Base-by-base conservation (phyloP, 53 echinoderm and acorn worm genomes). In the Zoroaster sp. region DNA sequence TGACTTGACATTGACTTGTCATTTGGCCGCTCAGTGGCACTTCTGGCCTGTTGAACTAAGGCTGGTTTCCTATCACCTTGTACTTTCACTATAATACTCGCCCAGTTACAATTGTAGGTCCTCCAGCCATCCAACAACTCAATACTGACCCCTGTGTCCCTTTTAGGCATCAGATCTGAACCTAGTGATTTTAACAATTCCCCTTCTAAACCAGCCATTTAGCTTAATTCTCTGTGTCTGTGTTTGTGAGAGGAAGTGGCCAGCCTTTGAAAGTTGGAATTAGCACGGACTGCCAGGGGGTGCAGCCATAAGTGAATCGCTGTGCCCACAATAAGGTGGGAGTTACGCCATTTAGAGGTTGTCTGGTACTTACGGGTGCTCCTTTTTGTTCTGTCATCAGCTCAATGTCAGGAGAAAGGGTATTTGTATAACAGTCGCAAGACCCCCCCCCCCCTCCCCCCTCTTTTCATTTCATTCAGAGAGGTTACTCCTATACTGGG, bases 171-270 rank as follows among this genome's bases (percentile, higher is more conserved):
- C 2, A 2, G 51, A 14, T 31, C 15, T 21, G 34, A 34, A 76
- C 32, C 54, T 32, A 6, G 10, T 36, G 38, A 20, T 30, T 18
- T 35, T 17, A 85, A 85, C 85, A 85, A 70, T 85, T 20, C 46
- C n/a, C 3, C 17, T 13, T 49, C 47, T 47, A 71, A 85, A 85
- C 70, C 43, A 85, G 46, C 85, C 85, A 85, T 85, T 85, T 85
- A 85, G 35, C 23, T 15, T 35, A 69, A 85, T 70, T 46, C 85
- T 23, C 72, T 9, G n/a, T 69, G 15, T 25, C 28, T 49, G n/a
- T 59, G 21, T 59, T 11, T 46, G 69, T 70, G 71, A 85, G 51
- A 35, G 35, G 51, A 36, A 70, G 69, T 33, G 21, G 67, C 5
- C 12, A 31, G 1, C 47, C 43, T 85, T 85, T 70, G 71, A 66